Evolutionary conservation across 1,140 invertebrate species (phyloP).

Genomic region (Antheraea pernyi): DNA sequence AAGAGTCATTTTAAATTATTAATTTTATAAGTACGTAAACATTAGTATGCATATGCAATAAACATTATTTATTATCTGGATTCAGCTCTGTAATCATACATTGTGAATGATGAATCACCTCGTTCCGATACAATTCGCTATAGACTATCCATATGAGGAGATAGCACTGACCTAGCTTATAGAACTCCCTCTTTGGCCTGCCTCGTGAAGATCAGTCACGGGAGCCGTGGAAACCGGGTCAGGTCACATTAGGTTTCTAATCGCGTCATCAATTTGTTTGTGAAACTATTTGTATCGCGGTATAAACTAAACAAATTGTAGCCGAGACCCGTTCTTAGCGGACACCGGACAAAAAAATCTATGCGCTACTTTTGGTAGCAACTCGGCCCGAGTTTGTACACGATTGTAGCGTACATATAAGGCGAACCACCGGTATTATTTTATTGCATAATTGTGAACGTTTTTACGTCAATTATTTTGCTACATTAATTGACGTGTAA

Average conservation of each 20-base stretch:
- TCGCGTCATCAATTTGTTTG: constrained; percentile 34
- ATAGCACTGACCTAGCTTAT: constrained; percentile 43
- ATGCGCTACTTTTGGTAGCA: constrained; percentile 35
- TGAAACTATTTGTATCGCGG: constrained; percentile 24
- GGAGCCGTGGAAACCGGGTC: constrained; percentile 39
- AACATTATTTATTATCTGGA: neutral
- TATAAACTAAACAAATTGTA: constrained; percentile 37
- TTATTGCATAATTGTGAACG: constrained; percentile 52
- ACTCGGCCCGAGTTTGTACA: constrained; percentile 21
- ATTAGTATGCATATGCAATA: too few species aligned
- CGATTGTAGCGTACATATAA: constrained; percentile 37
- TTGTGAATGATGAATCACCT: neutral
- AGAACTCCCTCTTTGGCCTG: constrained; percentile 48
- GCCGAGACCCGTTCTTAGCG: constrained; percentile 25
- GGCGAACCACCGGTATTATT: constrained; percentile 51
- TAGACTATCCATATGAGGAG: constrained; percentile 41
- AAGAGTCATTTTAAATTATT: too few species aligned
- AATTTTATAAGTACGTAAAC: too few species aligned
- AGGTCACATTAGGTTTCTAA: constrained; percentile 36
- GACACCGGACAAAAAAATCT: constrained; percentile 28
- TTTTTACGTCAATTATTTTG: constrained; percentile 70
- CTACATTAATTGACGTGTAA: constrained; percentile 68
- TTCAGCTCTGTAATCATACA: neutral
- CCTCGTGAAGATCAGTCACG: constrained; percentile 39
- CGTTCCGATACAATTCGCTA: neutral